Base-by-base conservation (phyloP, 2,113 vertebrate species). In the Dunckerocampus dactyliophorus region DNA sequence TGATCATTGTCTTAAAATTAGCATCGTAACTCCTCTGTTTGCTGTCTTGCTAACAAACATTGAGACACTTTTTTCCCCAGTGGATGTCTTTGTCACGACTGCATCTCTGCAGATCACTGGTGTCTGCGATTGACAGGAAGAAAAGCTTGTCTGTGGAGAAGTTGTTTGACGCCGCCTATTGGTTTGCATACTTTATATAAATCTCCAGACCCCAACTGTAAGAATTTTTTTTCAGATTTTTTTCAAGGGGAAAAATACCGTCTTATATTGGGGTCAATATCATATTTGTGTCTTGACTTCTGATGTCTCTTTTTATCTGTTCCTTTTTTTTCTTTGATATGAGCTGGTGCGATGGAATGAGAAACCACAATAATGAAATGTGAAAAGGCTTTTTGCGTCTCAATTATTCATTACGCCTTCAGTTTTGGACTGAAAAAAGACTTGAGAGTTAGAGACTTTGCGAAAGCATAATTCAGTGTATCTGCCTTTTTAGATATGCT, bases 331-430 rank as follows among this genome's bases (percentile, higher is more conserved):
- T 4, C 50, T 59, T 47, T 67, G 49, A 69, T 62, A 46, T 15
- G 20, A 65, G 43, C 39, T 61, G 14, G 55, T 34, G 24, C 24
- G 39, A 34, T 62, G 52, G 47, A 74, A 63, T 62, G 43, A 59
- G 69, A 68, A 63, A 37, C 12, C 21, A 59, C 57, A 39, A 22
- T 62, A 50, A 59, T 59, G 28, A 72, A 49, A 77, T 50, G 56
- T 70, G 20, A 71, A 62, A 28, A 34, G 51, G 15, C 6, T 22
- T 22, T 73, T 69, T 51, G 24, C 58, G 62, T 21, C 66, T 34
- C 47, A 61, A 70, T 54, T 43, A 65, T 71, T 71, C 47, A 73
- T 79, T 59, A 53, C 15, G 49, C 61, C 34, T 50, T 62, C 42
- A 45, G 43, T 43, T 39, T 15, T 42, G 39, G 34, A 57, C 17